Conservation (phyloP, 2,113 vertebrate species). For the Coryphaenoides rupestris region DNA sequence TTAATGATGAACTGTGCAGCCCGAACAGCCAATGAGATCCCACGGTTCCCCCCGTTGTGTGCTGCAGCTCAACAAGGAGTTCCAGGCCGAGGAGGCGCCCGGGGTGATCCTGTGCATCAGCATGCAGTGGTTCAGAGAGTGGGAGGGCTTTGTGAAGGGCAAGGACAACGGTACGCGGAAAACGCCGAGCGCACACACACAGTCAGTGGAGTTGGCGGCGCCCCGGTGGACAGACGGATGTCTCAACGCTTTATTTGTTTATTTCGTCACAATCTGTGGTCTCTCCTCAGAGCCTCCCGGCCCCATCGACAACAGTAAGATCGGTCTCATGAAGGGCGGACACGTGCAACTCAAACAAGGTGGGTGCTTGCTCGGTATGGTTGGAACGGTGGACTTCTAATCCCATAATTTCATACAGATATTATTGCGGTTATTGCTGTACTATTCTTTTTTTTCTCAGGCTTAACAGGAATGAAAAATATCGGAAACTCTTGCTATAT, state of each 20-base stretch:
- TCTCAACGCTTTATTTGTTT: no score
- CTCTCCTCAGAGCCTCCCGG: conserved; percentile 84
- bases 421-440: no score
- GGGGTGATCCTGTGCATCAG: conserved; percentile 92
- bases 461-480: conserved; percentile 98
- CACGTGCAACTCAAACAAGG: conserved; percentile 94
- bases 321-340: conserved; percentile 85
- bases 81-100: conserved; percentile 94
- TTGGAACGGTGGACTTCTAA: no score
- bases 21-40: background rate
- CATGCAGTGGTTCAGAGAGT: conserved; percentile 99
- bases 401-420: no score
- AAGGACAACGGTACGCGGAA: conserved; percentile 90
- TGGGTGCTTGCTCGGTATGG: no score
- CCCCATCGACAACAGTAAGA: conserved; percentile 95
- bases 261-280: conserved; percentile 2
- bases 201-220: no score
- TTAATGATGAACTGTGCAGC: no score
- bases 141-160: conserved; percentile 97
- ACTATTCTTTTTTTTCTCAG: conserved; percentile 65
- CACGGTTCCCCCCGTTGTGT: background rate
- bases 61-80: conserved; percentile 94
- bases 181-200: conserved; percentile 7
- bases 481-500: conserved; percentile 99
- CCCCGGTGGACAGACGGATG: background rate